These are phyloP conservation scores for Melanaphis sacchari DNA, from an alignment of 1,140 invertebrate species.

Conservation along the genomic window DNA sequence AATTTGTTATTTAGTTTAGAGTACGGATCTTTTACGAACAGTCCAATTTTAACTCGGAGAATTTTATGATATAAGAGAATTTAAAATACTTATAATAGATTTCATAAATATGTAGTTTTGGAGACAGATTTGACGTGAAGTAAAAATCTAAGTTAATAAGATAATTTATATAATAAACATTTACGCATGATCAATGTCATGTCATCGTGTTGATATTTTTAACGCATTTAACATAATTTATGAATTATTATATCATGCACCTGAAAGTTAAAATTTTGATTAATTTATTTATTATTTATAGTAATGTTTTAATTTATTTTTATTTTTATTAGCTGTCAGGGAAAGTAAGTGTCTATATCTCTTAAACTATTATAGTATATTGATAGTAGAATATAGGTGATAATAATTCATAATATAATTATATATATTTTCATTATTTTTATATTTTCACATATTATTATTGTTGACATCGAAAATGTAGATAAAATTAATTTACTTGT, in stretches of 20 bases:
- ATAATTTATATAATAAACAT: not conserved
- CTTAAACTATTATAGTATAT: not conserved
- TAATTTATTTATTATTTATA: not conserved
- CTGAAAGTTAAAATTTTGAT: not conserved
- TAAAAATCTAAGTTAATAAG: too few species aligned
- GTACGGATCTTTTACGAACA: too few species aligned
- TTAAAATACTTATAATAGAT: too few species aligned
- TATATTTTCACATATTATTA: not conserved
- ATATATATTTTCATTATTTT: not conserved
- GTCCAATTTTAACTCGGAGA: too few species aligned
- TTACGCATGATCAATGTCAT: not conserved
- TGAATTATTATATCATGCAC: not conserved
- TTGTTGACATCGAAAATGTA: not conserved
- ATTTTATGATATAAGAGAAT: too few species aligned
- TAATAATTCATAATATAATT: not conserved
- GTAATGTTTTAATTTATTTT: not conserved
- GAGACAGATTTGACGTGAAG: too few species aligned
- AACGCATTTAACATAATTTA: not conserved
- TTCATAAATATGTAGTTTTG: not conserved
- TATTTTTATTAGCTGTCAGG: conserved; percentile 44
- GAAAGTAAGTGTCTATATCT: conserved; percentile 29
- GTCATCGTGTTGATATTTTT: not conserved
- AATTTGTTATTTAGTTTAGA: not conserved
- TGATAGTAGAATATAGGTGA: not conserved
- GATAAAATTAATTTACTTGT: not conserved